These are phyloP conservation scores for Bugula neritina DNA, from an alignment of 2,888 invertebrate genomes.

Conservation along the genomic window DNA sequence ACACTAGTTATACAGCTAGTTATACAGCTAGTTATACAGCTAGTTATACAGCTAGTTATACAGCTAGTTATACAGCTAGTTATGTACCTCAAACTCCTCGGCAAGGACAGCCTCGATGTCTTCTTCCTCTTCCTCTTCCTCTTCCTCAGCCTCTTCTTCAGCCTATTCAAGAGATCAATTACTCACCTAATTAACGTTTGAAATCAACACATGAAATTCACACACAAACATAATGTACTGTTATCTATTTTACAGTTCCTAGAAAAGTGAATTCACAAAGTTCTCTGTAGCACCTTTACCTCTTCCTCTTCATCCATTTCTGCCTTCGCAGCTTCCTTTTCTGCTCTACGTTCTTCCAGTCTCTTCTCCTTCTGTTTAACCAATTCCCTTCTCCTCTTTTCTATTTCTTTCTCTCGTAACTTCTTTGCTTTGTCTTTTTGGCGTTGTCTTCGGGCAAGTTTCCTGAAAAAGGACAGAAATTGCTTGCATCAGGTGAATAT, in stretches of 20 bases:
- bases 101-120: conserved; percentile 48
- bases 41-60: too few relatives aligned
- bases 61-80: too few relatives aligned
- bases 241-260: too few relatives aligned
- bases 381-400: conserved; percentile 47
- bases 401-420: conserved; percentile 44
- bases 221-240: too few relatives aligned
- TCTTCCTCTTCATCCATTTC: conserved; percentile 18
- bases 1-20: too few relatives aligned
- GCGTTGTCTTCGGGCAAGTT: conserved; percentile 40
- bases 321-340: conserved; percentile 28
- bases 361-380: conserved; percentile 40
- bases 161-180: conserved; percentile 30
- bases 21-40: too few relatives aligned
- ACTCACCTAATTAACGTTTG: too few relatives aligned
- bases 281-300: too few relatives aligned
- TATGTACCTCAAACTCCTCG: conserved; percentile 49
- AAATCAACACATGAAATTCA: too few relatives aligned
- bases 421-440: conserved; percentile 47
- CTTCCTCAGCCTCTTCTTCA: conserved; percentile 45
- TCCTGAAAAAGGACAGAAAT: conserved; percentile 32
- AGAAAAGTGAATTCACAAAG: too few relatives aligned
- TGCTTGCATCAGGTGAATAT: background rate
- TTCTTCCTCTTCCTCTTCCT: conserved; percentile 47
- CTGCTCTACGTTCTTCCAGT: conserved; percentile 34